These are phyloP conservation scores for Todiramphus chloris DNA, from an alignment of 2,113 vertebrate species.

Conservation along the genomic window DNA sequence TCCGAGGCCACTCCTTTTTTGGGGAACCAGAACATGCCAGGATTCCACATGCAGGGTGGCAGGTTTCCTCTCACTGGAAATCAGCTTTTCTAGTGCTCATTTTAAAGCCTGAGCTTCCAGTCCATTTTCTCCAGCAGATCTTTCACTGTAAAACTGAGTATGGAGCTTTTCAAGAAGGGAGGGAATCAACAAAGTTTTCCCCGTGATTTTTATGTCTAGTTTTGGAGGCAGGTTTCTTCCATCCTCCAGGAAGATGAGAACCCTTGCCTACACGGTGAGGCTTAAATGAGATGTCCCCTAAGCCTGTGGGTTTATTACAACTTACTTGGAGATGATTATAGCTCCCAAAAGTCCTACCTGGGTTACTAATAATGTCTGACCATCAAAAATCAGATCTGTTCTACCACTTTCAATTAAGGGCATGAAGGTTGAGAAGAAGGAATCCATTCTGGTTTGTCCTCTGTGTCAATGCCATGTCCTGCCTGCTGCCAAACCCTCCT, in stretches of 20 bases:
- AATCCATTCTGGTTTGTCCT: background rate
- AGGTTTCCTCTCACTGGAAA: background rate
- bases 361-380: background rate
- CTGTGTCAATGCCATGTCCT: background rate
- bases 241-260: background rate
- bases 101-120: background rate
- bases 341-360: background rate
- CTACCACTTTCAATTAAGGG: background rate
- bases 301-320: background rate
- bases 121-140: background rate
- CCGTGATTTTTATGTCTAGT: background rate
- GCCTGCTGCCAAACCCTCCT: background rate
- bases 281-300: background rate
- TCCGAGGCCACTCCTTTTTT: background rate
- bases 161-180: background rate
- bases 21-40: background rate
- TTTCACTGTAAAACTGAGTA: background rate
- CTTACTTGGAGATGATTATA: background rate
- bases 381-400: background rate
- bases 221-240: background rate
- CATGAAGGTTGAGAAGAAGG: background rate
- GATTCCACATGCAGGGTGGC: background rate
- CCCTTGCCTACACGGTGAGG: background rate
- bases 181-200: background rate
- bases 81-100: background rate